Evolutionary conservation across 1,140 invertebrate genomes (phyloP).

Genomic region (Diorhabda carinulata): DNA sequence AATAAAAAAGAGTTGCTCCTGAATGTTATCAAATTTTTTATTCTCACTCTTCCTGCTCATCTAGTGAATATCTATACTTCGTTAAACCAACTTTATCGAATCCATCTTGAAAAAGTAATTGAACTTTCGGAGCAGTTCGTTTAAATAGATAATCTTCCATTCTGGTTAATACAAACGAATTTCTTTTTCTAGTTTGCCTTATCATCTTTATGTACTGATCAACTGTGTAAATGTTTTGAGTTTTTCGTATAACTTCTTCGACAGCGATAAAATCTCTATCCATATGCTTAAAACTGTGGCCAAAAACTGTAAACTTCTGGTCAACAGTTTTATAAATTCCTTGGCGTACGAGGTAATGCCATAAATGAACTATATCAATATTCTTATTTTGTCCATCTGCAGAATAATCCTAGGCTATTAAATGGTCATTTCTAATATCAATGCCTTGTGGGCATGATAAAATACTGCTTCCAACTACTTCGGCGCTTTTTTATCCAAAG

Average conservation of each 20-base stretch:
- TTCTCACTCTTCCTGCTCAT: conserved; percentile 3
- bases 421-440: neutral
- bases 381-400: conserved; percentile 32
- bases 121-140: conserved; percentile 10
- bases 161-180: conserved; percentile 15
- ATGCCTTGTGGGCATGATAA: too few relatives aligned
- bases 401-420: conserved; percentile 30
- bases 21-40: neutral
- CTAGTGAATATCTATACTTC: neutral
- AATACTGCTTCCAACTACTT: too few relatives aligned
- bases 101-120: conserved; percentile 6
- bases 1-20: too few relatives aligned
- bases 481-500: too few relatives aligned
- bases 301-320: conserved; percentile 30
- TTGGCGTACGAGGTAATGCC: conserved; percentile 20
- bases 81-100: neutral
- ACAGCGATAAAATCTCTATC: conserved; percentile 30
- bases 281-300: conserved; percentile 25
- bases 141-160: conserved; percentile 21
- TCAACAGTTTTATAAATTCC: conserved; percentile 23
- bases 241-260: conserved; percentile 24
- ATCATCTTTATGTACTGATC: conserved; percentile 28
- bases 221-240: conserved; percentile 24
- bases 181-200: conserved; percentile 18
- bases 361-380: conserved; percentile 28